These are phyloP conservation scores for Scaptomyza tumidula DNA, from an alignment of 2,888 invertebrate genomes.

Conservation along the genomic window DNA sequence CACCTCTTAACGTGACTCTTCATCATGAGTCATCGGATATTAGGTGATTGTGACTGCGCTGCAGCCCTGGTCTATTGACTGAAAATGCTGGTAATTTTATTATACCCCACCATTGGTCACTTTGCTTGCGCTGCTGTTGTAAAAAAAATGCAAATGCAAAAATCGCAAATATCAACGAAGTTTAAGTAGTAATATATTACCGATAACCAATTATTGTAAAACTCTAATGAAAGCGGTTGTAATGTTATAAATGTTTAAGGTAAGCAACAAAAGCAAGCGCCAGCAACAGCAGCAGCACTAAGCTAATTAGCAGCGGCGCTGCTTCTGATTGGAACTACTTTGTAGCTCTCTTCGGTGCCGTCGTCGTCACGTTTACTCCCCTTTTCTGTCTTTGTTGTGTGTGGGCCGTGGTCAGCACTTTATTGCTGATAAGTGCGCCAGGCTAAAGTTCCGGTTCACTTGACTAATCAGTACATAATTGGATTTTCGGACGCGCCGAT, in stretches of 20 bases:
- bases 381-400: slow-evolving; percentile 67
- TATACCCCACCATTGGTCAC: slow-evolving; percentile 23
- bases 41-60: neutral
- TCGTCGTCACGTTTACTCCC: slow-evolving; percentile 70
- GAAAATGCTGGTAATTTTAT: slow-evolving; percentile 10
- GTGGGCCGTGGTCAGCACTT: slow-evolving; percentile 41
- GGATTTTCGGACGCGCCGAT: slow-evolving; percentile 12
- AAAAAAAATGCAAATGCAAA: slow-evolving; percentile 62
- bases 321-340: slow-evolving; percentile 49
- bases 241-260: slow-evolving; percentile 66
- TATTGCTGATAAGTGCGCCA: slow-evolving; percentile 56
- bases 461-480: slow-evolving; percentile 62
- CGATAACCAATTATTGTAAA: slow-evolving; percentile 35
- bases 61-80: slow-evolving; percentile 29
- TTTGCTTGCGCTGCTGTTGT: slow-evolving; percentile 54
- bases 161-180: slow-evolving; percentile 64
- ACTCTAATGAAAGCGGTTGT: slow-evolving; percentile 28
- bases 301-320: slow-evolving; percentile 53
- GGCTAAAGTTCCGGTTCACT: slow-evolving; percentile 29
- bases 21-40: neutral
- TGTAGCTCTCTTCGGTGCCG: slow-evolving; percentile 25
- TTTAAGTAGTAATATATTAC: slow-evolving; percentile 36
- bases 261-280: slow-evolving; percentile 30
- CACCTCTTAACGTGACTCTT: neutral
- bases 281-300: slow-evolving; percentile 11